Evolutionary conservation across 1,140 invertebrate genomes (phyloP), one percentile per base, ranked within the genome.

Genomic region (Drosophila ironensis): DNA sequence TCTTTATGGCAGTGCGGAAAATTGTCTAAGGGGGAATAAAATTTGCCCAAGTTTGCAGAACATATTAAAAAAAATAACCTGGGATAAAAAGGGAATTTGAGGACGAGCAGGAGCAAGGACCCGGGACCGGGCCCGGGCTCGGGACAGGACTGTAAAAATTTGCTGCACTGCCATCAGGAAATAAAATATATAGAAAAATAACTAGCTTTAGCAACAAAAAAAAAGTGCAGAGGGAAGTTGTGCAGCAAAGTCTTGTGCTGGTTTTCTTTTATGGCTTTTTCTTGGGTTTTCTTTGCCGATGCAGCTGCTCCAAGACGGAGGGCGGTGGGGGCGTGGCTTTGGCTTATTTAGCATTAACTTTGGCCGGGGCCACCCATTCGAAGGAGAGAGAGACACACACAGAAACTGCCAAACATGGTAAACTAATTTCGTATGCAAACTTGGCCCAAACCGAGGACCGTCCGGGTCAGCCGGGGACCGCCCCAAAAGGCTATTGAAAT

Each of bases 1-100:
- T 82, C 74, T 84, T 84, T 84, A 84, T 82, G 78, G 78, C 78
- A 78, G 69, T 69, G 78, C 73, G 69, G 78, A 82, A 82, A 82
- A 86, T 84, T 84, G 80, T 73, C 70, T 64, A 41, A 54, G 50
- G 33, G 53, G 33, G 37, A 56, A 64, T 64, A 73, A 73, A 72
- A 74, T 70, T 71, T 71, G 54, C 54, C 53, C 69, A 86, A 84
- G 78, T 84, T 86, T 78, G 72, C 74, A 59, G 82, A 84, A 78
- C 80, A 84, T 78, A 86, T 84, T 84, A 78, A 86, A 86, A 80
- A 78, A 81, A 56, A 53, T 47, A 25, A 6, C 38, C 11, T 14
- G 9, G 35, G 16, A 47, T 28, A 70, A 27, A 52, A 42, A 24
- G 25, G 20, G n/a, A 25, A 57, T 30, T 3, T 27, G 38, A 12